A percentile compares a stretch with the other conserved stretches of the same genome.
Evolutionary conservation across 2,888 invertebrate genomes (phyloP).

Genomic region (Pyrrhia umbra): DNA sequence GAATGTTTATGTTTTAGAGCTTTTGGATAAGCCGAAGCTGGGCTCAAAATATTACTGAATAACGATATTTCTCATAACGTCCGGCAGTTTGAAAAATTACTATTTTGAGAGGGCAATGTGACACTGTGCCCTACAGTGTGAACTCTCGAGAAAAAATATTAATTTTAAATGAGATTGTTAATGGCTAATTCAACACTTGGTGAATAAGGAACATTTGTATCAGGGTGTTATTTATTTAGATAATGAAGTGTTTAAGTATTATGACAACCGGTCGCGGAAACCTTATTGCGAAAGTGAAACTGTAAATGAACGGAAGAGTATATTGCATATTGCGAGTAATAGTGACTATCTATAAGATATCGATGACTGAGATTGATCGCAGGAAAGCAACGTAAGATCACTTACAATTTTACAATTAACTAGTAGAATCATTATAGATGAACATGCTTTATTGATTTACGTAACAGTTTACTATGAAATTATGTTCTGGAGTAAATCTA

Average conservation of each 20-base stretch:
- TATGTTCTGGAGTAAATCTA: no score
- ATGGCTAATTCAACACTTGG: no score
- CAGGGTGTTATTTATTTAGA: no score
- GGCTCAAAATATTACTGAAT: no score
- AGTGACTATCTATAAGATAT: not conserved
- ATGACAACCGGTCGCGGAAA: not conserved
- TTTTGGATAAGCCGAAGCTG: not conserved
- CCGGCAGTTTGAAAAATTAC: no score
- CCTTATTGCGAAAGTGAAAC: not conserved
- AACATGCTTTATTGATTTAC: not conserved
- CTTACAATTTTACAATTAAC: conserved; percentile 7
- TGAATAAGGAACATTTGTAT: no score
- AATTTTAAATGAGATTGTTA: no score
- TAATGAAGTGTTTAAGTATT: no score
- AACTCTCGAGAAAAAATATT: no score
- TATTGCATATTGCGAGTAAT: not conserved
- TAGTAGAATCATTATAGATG: not conserved
- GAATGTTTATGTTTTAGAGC: not conserved
- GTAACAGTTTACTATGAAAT: not conserved
- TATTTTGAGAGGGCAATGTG: no score
- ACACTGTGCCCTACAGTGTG: no score
- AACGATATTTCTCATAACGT: no score
- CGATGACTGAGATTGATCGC: not conserved
- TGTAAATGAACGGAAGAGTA: not conserved
- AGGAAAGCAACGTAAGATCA: conserved; percentile 8